These are phyloP conservation scores for Rutilus rutilus DNA, from an alignment of 2,113 vertebrate genomes.

Conservation along the genomic window DNA sequence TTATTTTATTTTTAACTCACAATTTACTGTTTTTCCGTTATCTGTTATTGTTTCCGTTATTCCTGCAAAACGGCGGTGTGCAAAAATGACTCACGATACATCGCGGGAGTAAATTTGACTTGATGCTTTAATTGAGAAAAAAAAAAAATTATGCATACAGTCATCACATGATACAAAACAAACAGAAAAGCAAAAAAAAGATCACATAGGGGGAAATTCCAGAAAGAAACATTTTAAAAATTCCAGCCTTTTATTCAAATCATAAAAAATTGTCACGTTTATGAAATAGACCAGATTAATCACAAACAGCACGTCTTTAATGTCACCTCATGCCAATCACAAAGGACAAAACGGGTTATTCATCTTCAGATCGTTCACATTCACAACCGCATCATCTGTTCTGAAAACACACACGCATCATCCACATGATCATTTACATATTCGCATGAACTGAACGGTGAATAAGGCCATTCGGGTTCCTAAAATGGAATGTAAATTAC, in stretches of 20 bases:
- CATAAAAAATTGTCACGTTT: constrained; percentile 40
- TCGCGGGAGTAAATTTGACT: constrained; percentile 8
- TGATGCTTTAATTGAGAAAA: constrained; percentile 59
- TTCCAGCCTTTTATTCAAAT: constrained; percentile 40
- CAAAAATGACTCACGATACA: background rate
- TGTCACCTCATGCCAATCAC: background rate
- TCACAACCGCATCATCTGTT: background rate
- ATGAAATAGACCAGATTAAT: constrained; percentile 33
- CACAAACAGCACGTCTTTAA: constrained; percentile 9
- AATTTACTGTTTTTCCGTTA: background rate
- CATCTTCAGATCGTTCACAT: constrained; percentile 1
- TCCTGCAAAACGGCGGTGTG: background rate
- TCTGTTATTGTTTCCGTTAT: background rate
- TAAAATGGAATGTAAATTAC: constrained; percentile 72
- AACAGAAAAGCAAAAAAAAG: constrained; percentile 8
- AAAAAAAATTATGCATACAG: constrained; percentile 43
- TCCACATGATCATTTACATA: constrained; percentile 17
- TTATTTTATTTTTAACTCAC: background rate
- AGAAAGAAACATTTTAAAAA: constrained; percentile 50
- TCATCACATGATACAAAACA: constrained; percentile 47
- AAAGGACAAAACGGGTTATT: background rate
- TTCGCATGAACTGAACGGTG: constrained; percentile 22
- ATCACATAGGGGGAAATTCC: background rate
- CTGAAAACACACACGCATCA: background rate
- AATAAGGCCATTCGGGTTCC: constrained; percentile 59